Evolutionary conservation across 2,888 invertebrate genomes (phyloP).

Genomic region (Nipponacmea schrenckii): DNA sequence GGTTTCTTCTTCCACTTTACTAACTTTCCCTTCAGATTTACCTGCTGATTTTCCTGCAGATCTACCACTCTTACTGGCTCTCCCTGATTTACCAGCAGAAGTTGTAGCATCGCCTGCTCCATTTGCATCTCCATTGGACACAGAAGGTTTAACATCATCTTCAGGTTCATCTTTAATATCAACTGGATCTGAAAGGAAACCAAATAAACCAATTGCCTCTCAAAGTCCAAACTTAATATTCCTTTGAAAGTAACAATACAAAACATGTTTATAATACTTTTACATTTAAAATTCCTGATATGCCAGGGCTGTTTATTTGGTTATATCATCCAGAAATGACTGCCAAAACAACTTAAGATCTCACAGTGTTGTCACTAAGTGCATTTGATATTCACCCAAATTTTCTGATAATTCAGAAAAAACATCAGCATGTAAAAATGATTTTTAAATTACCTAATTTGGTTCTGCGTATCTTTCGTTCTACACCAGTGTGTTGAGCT

Average conservation of each 20-base stretch:
- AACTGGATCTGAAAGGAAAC: too few relatives aligned
- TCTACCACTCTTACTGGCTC: background rate
- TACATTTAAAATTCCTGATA: too few relatives aligned
- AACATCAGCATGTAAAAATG: background rate
- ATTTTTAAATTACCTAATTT: background rate
- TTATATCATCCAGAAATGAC: too few relatives aligned
- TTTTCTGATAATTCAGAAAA: background rate
- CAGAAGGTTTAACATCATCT: too few relatives aligned
- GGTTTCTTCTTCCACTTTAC: background rate
- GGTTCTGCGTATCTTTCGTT: background rate
- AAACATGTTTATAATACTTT: too few relatives aligned
- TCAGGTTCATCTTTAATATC: too few relatives aligned
- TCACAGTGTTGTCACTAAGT: too few relatives aligned
- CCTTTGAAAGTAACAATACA: too few relatives aligned
- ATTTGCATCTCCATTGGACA: background rate
- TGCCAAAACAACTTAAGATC: too few relatives aligned
- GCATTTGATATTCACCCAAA: background rate
- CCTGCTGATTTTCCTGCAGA: conserved; percentile 2
- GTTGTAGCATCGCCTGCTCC: background rate
- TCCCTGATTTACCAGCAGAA: background rate
- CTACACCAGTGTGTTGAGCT: background rate
- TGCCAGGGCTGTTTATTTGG: too few relatives aligned
- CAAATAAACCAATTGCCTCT: too few relatives aligned
- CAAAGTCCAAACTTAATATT: too few relatives aligned
- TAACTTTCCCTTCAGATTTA: background rate